A percentile compares a stretch with the other conserved stretches of the same genome.
Conservation (phyloP, 2,113 vertebrate genomes). For the Tichodroma muraria region DNA sequence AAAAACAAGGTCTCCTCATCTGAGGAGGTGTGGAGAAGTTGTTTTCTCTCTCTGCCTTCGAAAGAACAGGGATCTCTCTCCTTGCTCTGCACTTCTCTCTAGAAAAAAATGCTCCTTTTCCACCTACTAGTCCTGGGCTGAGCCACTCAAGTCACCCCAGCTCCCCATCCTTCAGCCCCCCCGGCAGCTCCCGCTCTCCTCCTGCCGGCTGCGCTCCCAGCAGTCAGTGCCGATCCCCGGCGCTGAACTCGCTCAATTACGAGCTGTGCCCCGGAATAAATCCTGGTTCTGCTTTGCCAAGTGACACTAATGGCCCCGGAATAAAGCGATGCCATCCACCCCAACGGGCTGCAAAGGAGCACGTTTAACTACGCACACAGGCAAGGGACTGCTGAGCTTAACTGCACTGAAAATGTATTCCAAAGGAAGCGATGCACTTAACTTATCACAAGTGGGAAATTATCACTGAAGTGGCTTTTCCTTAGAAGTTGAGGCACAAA, state of each 20-base stretch:
- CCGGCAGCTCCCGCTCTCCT: background rate
- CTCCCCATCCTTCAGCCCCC: background rate
- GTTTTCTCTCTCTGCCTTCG: background rate
- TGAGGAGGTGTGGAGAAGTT: background rate
- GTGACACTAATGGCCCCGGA: slow-evolving; percentile 70
- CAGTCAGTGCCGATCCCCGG: background rate
- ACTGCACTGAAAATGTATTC: slow-evolving; percentile 66
- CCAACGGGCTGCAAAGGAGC: slow-evolving; percentile 57
- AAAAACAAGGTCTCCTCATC: background rate
- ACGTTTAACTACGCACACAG: slow-evolving; percentile 54
- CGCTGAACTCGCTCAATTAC: slow-evolving; percentile 39
- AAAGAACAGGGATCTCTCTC: background rate
- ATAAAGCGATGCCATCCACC: slow-evolving; percentile 67
- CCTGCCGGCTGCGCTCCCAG: background rate
- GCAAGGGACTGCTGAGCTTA: slow-evolving; percentile 65
- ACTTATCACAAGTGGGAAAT: slow-evolving; percentile 73
- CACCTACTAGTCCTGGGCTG: background rate
- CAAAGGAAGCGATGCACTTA: slow-evolving; percentile 69
- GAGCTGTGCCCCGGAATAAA: slow-evolving; percentile 64
- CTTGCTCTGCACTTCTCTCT: background rate
- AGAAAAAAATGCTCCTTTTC: background rate
- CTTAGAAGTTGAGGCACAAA: slow-evolving; percentile 36
- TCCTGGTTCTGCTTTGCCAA: slow-evolving; percentile 63
- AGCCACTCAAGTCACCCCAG: background rate
- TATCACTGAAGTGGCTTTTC: slow-evolving; percentile 66